Evolutionary conservation across 2,888 invertebrate genomes (phyloP).

Genomic region (Halictus ligatus): DNA sequence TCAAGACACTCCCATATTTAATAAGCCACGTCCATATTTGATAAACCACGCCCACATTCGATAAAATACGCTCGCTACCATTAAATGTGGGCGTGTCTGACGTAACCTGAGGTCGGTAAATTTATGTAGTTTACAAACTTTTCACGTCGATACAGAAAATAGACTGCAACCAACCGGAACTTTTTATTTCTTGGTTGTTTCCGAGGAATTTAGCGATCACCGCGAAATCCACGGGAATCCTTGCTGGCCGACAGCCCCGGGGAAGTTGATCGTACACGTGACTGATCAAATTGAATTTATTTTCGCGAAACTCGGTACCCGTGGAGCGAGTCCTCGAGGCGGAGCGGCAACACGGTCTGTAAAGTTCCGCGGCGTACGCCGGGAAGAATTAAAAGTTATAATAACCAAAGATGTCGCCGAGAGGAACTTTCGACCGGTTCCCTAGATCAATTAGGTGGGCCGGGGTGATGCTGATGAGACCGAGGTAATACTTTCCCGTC

Average conservation of each 20-base stretch:
- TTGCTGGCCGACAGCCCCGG: not conserved
- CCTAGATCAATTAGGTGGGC: not conserved
- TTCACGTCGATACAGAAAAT: not conserved
- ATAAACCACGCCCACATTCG: no score
- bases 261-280: not conserved
- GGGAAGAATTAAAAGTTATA: conserved; percentile 24
- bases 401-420: not conserved
- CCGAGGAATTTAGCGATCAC: not conserved
- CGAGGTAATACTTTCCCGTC: not conserved
- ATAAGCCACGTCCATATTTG: no score
- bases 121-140: not conserved
- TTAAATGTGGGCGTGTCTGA: not conserved
- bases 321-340: not conserved
- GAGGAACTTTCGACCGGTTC: not conserved
- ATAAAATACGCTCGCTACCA: not conserved
- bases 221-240: not conserved
- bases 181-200: not conserved
- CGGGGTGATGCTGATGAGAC: not conserved
- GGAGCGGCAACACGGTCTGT: not conserved
- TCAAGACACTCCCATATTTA: no score
- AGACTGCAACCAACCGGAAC: not conserved
- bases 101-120: not conserved
- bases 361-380: not conserved
- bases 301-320: not conserved
- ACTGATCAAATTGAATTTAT: not conserved